Base-by-base conservation (phyloP, 30 jellyfish, hydroid and myxozoan genomes). In the Nemopilema nomurai region DNA sequence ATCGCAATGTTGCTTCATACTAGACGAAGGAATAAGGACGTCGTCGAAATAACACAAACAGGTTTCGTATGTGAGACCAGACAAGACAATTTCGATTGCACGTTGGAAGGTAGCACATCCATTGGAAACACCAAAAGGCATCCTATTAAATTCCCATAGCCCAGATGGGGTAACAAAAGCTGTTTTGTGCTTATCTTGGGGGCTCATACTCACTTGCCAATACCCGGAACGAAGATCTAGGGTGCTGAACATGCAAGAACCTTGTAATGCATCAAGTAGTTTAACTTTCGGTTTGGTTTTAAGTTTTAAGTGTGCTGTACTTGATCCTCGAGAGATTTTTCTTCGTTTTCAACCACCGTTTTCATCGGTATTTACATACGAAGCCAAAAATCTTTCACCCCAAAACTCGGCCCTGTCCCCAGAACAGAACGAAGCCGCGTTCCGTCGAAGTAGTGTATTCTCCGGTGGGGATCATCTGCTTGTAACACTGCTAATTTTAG, bases 101-200 rank as follows among this genome's bases (percentile, higher is more conserved):
- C 81, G 28, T 30, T 66, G 73, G 49, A 80, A 80, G 51, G 83
- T 80, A n/a, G 90, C 90, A 62, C 73, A 25, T 16, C 81, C 82
- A 63, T 65, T 65, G 16, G 90, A 80, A 41, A 80, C 80, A 49
- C 83, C 90, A 64, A 65, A 80, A 51, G 90, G 90, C 33, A 80
- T 28, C 41, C 90, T 67, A 22, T 52, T 22, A 66, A 80, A 80
- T 49, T 80, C 82, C 80, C 81, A 80, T 66, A 80, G 33, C 51
- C 90, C 90, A 31, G 49, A 71, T 29, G 90, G 90, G 62, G 90
- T 68, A n/a, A 41, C 73, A 80, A 80, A 80, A 18, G 90, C 81
- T 41, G 82, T 80, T 20, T 80, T 80, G 31, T 65, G 74, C 72
- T 67, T 65, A 41, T 78, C 77, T 7, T 33, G 28, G 51, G 79